A percentile compares a stretch with the other conserved stretches of the same genome.
These are phyloP conservation scores for Brachyhypopomus occidentalis DNA, from an alignment of 2,113 vertebrate species.

Conservation along the genomic window DNA sequence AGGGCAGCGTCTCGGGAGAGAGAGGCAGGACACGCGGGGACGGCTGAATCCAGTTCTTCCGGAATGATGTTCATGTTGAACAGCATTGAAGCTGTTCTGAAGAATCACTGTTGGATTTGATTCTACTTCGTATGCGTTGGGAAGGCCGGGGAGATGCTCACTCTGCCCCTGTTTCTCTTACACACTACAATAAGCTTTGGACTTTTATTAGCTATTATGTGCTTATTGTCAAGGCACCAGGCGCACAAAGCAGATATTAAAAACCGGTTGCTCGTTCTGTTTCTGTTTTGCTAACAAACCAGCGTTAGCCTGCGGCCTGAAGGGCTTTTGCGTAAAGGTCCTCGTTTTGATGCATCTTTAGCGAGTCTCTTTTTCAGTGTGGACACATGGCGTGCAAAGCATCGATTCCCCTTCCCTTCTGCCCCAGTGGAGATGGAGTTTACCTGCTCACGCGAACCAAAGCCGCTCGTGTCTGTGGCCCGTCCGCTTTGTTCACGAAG, in stretches of 20 bases:
- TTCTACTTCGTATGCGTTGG: constrained; percentile 53
- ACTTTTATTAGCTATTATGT: constrained; percentile 52
- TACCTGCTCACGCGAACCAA: no score
- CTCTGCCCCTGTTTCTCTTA: constrained; percentile 30
- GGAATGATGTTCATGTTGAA: constrained; percentile 64
- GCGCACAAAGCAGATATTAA: constrained; percentile 29
- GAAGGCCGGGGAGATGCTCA: constrained; percentile 42
- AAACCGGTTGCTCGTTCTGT: constrained; percentile 24
- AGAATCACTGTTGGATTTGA: constrained; percentile 57
- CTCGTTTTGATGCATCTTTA: constrained; percentile 5
- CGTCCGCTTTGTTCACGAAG: no score
- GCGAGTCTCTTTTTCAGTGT: no score
- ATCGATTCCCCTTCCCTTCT: no score
- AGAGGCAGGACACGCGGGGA: constrained; percentile 26
- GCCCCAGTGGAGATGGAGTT: no score
- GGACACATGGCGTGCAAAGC: no score
- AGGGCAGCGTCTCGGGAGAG: constrained; percentile 42
- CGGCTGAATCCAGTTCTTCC: constrained; percentile 64
- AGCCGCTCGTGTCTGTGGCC: no score
- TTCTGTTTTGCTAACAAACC: neutral
- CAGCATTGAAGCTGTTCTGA: constrained; percentile 53
- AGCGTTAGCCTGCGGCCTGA: neutral
- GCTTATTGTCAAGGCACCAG: constrained; percentile 52
- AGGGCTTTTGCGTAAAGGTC: neutral
- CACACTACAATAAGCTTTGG: constrained; percentile 39